Percentiles rank a stretch among this genome's conserved stretches.
These are phyloP conservation scores for Hermetia illucens DNA, from an alignment of 1,140 invertebrate genomes.

Conservation along the genomic window DNA sequence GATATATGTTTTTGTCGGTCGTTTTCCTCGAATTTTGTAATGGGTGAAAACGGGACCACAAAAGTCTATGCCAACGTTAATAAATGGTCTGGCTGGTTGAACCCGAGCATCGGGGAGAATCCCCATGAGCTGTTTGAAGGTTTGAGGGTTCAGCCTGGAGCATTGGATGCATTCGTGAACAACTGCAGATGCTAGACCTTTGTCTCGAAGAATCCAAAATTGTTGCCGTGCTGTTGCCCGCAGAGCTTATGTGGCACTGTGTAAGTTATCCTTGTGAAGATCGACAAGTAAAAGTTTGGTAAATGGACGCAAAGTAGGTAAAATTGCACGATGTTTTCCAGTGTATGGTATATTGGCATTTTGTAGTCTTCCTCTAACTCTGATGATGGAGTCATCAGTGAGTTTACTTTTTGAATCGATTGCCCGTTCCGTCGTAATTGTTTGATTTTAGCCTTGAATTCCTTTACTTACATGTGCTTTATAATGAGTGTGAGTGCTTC, in stretches of 20 bases:
- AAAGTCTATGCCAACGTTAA: slow-evolving; percentile 18
- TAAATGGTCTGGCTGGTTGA: slow-evolving; percentile 12
- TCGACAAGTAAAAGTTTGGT: slow-evolving; percentile 5
- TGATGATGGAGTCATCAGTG: slow-evolving; percentile 6
- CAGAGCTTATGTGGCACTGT: slow-evolving; percentile 11
- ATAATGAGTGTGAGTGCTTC: neutral
- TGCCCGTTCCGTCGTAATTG: neutral
- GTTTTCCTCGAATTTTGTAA: slow-evolving; percentile 8
- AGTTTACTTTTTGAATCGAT: slow-evolving; percentile 4
- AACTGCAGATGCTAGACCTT: slow-evolving; percentile 8
- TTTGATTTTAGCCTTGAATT: neutral
- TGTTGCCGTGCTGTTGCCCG: slow-evolving; percentile 4
- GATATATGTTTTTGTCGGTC: slow-evolving; percentile 8
- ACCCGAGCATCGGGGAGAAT: slow-evolving; percentile 18
- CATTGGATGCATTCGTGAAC: slow-evolving; percentile 1
- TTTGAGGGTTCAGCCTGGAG: neutral
- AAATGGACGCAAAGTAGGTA: slow-evolving; percentile 3
- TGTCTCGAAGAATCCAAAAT: slow-evolving; percentile 14
- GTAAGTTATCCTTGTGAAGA: slow-evolving; percentile 6
- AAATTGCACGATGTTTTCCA: slow-evolving; percentile 8
- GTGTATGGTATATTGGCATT: slow-evolving; percentile 1
- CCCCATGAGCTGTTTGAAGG: slow-evolving; percentile 16
- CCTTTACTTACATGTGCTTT: neutral
- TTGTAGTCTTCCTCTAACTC: slow-evolving; percentile 13
- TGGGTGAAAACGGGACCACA: slow-evolving; percentile 20